Conservation (phyloP, 2,888 invertebrate species). For the Apeira syringaria region DNA sequence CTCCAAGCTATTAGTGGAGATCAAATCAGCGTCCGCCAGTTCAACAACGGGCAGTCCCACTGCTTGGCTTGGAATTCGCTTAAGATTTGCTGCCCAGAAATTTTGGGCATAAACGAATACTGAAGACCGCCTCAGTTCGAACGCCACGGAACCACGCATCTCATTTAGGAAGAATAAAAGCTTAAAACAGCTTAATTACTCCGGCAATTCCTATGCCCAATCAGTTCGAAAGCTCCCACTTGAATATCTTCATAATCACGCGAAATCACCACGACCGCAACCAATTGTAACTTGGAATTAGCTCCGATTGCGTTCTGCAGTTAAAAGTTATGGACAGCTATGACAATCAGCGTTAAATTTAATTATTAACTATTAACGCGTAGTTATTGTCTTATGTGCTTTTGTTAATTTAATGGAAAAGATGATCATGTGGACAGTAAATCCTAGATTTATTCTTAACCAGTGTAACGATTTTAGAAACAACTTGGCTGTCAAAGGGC, state of each 20-base stretch:
- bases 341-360: slow-evolving; percentile 14
- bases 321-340: slow-evolving; percentile 5
- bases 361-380: slow-evolving; percentile 9
- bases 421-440: not conserved
- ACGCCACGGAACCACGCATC: not conserved
- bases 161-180: not conserved
- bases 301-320: slow-evolving; percentile 6
- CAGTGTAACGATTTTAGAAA: too few relatives aligned
- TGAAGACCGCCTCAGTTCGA: not conserved
- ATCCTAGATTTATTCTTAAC: too few relatives aligned
- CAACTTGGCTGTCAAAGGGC: too few relatives aligned
- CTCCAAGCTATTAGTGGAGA: too few relatives aligned
- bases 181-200: slow-evolving; percentile 6
- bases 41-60: too few relatives aligned
- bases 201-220: slow-evolving; percentile 2
- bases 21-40: too few relatives aligned
- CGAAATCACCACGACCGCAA: slow-evolving; percentile 7
- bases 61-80: too few relatives aligned
- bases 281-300: slow-evolving; percentile 11
- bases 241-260: slow-evolving; percentile 11
- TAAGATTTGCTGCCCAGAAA: too few relatives aligned
- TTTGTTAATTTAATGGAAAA: not conserved
- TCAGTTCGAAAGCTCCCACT: not conserved
- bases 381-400: not conserved
- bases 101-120: too few relatives aligned